These are phyloP conservation scores for Porites divaricata DNA, from an alignment of 92 coral and sea anemone species.

Conservation along the genomic window DNA sequence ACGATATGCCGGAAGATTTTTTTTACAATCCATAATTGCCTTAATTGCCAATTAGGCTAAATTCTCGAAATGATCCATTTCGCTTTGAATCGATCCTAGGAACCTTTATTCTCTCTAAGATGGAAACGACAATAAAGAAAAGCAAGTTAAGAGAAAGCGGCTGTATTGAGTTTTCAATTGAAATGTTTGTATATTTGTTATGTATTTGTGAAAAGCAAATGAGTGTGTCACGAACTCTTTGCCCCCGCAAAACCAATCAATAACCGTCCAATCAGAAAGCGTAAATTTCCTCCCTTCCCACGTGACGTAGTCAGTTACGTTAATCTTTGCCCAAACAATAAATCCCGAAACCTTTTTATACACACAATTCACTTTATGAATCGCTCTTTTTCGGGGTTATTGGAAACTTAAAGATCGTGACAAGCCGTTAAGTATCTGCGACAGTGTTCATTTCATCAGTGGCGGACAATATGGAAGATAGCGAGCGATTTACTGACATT, in stretches of 20 bases:
- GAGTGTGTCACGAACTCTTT: conserved; percentile 23
- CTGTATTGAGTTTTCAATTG: conserved; percentile 16
- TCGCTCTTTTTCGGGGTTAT: neutral
- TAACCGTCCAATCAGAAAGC: conserved; percentile 16
- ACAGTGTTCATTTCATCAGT: conserved; percentile 11
- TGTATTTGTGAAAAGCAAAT: conserved; percentile 23
- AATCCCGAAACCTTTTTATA: conserved; percentile 16
- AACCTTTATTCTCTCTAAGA: neutral
- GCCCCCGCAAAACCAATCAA: conserved; percentile 26
- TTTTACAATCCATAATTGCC: conserved; percentile 24
- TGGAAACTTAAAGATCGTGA: conserved; percentile 19
- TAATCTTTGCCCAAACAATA: conserved; percentile 31
- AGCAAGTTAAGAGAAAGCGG: neutral
- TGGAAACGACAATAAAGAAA: neutral
- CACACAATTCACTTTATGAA: neutral
- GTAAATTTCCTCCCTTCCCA: neutral
- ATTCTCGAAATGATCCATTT: neutral
- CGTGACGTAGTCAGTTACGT: conserved; percentile 48
- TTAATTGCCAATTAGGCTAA: conserved; percentile 20
- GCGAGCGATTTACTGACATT: conserved; percentile 14
- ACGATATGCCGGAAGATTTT: conserved; percentile 15
- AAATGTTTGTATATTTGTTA: conserved; percentile 30
- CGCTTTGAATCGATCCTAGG: neutral
- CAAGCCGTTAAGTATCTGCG: conserved; percentile 23
- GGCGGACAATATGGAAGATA: conserved; percentile 19